Evolutionary conservation across 2,797 vertebrate genomes (phyloP).

Genomic region (Hydrolagus colliei): DNA sequence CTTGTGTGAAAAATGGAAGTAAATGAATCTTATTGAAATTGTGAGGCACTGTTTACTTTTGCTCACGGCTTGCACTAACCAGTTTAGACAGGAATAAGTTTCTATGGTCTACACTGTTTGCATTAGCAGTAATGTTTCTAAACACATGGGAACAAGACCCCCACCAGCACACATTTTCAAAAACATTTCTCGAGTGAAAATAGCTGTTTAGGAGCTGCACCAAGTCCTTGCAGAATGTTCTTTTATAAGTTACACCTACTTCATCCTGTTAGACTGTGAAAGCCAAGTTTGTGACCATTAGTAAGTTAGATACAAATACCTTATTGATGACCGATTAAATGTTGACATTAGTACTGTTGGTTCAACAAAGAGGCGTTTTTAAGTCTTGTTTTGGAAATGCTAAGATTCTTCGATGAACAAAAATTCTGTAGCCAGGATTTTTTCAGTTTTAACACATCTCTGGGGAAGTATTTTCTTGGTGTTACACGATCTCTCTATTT

Average conservation of each 20-base stretch:
- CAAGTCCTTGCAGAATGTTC: no score
- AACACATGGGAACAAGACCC: not conserved
- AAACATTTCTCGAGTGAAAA: no score
- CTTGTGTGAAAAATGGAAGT: not conserved
- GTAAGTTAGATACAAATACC: not conserved
- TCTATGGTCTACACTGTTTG: not conserved
- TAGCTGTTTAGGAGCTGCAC: no score
- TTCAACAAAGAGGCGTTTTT: not conserved
- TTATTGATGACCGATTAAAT: not conserved
- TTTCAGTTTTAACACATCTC: not conserved
- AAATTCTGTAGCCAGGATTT: not conserved
- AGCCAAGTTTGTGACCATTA: not conserved
- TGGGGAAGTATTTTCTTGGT: not conserved
- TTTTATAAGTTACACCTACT: not conserved
- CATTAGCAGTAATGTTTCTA: not conserved
- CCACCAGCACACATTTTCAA: no score
- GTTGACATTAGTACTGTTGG: not conserved
- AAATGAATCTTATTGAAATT: constrained; percentile 15
- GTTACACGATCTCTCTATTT: not conserved
- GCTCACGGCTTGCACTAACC: not conserved
- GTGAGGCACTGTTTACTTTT: not conserved
- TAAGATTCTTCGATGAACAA: not conserved
- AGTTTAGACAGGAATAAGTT: constrained; percentile 3
- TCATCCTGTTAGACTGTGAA: not conserved
- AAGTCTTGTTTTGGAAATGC: no score